Conservation (phyloP, 1,140 invertebrate species). For the Antheraea mylitta region DNA sequence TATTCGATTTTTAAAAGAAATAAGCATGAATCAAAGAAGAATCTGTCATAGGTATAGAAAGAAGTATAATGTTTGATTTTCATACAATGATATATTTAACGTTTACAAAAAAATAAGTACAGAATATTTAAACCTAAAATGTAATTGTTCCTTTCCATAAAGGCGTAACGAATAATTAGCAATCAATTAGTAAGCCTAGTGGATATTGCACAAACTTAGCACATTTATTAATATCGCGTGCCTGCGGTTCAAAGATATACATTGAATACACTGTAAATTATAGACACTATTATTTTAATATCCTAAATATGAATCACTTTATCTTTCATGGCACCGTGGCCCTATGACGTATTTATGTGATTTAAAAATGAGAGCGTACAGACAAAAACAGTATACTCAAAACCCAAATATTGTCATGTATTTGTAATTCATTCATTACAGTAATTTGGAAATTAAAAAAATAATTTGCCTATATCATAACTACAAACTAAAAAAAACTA, state of each 20-base stretch:
- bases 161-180: not conserved
- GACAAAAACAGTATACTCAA: not conserved
- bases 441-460: too few species aligned
- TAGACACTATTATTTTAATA: conserved; percentile 9
- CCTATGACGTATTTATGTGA: conserved; percentile 2
- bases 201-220: not conserved
- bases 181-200: not conserved
- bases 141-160: not conserved
- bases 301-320: not conserved
- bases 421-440: too few species aligned
- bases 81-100: too few species aligned
- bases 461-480: too few species aligned
- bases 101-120: too few species aligned
- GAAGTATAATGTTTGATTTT: too few species aligned
- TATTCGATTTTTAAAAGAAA: too few species aligned
- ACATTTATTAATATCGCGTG: conserved; percentile 9
- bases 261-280: not conserved
- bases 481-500: too few species aligned
- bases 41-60: too few species aligned
- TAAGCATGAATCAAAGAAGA: too few species aligned
- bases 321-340: conserved; percentile 7
- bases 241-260: not conserved
- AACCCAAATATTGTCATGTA: not conserved
- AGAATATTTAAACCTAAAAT: not conserved
- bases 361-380: not conserved